A percentile compares a stretch with the other conserved stretches of the same genome.
phyloP scores from a whole-genome alignment of 2,797 vertebrate species.

The Tachyglossus aculeatus region DNA sequence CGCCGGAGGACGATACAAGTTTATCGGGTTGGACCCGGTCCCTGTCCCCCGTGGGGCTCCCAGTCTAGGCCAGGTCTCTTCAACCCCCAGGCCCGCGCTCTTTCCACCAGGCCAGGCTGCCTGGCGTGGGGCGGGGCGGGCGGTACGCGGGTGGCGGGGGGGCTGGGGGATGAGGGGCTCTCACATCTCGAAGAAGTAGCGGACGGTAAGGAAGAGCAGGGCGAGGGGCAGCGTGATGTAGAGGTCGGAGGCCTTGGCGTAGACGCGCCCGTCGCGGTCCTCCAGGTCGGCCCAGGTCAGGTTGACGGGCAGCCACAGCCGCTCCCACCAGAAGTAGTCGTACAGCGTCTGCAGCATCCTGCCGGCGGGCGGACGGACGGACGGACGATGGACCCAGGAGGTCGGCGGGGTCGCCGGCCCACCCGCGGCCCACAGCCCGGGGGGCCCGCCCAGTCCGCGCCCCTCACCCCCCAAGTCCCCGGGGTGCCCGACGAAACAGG shows the following conservation, averaged over 20 bases:
- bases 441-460: too few relatives aligned
- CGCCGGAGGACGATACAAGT: neutral
- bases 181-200: conserved; percentile 92
- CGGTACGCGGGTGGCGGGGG: too few relatives aligned
- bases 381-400: neutral
- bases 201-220: conserved; percentile 86
- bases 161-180: too few relatives aligned
- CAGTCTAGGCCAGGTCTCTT: too few relatives aligned
- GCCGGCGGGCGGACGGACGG: neutral
- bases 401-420: too few relatives aligned
- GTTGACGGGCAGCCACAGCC: conserved; percentile 90
- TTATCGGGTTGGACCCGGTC: too few relatives aligned
- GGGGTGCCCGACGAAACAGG: too few relatives aligned
- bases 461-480: too few relatives aligned
- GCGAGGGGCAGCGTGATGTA: conserved; percentile 89
- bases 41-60: too few relatives aligned
- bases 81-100: too few relatives aligned
- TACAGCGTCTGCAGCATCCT: conserved; percentile 89
- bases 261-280: conserved; percentile 85
- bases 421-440: too few relatives aligned
- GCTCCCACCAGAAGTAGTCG: conserved; percentile 92
- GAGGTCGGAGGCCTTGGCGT: conserved; percentile 87
- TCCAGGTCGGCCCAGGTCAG: conserved; percentile 93
- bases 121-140: neutral
- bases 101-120: too few relatives aligned